phyloP scores from a whole-genome alignment of 1,140 invertebrate species.

The Dendroctonus valens region DNA sequence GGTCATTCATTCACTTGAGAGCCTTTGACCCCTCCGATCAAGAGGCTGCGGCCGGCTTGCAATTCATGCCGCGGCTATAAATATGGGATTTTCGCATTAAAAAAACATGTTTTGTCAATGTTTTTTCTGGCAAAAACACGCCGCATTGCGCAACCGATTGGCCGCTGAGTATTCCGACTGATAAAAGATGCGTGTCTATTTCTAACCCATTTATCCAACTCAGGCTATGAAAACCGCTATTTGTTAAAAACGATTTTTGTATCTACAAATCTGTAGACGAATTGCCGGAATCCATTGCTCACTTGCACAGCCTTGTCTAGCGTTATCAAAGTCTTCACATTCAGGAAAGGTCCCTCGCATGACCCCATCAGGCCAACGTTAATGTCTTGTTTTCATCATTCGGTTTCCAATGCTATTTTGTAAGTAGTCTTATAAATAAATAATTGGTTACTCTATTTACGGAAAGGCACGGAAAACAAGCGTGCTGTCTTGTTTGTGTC shows the following conservation, averaged over 20 bases:
- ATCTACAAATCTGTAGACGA: no score
- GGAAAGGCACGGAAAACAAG: conserved; percentile 1
- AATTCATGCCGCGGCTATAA: no score
- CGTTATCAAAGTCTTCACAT: neutral
- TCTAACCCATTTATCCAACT: neutral
- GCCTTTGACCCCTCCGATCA: no score
- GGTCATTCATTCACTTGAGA: no score
- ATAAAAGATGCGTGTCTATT: neutral
- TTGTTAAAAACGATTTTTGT: neutral
- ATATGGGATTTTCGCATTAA: no score
- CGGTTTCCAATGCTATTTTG: neutral
- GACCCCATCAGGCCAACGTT: neutral
- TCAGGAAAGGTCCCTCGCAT: neutral
- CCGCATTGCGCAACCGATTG: no score
- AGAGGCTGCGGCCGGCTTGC: no score
- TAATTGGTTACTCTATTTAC: neutral
- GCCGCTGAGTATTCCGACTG: no score
- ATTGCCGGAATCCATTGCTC: neutral
- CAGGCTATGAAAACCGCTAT: neutral
- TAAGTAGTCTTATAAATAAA: conserved; percentile 3
- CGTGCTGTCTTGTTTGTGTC: neutral
- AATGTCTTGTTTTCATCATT: conserved; percentile 2
- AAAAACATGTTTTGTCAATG: no score
- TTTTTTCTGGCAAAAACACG: no score
- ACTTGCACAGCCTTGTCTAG: neutral